Conservation (phyloP, 2,888 invertebrate species). For the Lucinisca nassula region DNA sequence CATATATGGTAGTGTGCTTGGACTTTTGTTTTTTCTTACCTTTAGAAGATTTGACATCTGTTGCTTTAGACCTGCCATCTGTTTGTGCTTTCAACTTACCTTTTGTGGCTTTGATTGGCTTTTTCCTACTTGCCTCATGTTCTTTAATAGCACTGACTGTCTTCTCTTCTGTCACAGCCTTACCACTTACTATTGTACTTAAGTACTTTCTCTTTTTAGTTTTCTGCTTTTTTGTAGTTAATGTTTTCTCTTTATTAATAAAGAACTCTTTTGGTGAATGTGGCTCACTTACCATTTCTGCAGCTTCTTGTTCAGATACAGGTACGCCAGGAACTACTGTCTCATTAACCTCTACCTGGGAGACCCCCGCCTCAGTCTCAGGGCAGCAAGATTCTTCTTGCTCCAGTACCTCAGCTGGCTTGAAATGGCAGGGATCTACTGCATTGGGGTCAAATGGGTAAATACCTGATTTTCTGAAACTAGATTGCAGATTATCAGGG, state of each 20-base stretch:
- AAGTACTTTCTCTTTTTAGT: constrained; percentile 12
- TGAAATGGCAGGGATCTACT: constrained; percentile 20
- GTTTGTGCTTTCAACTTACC: neutral
- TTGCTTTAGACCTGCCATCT: neutral
- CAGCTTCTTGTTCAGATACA: neutral
- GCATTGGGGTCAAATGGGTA: constrained; percentile 47
- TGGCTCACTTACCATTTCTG: neutral
- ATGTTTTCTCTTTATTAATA: neutral
- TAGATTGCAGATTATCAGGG: constrained; percentile 37
- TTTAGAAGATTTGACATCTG: neutral
- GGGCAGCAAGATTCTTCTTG: neutral
- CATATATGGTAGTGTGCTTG: neutral
- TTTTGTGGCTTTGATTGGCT: neutral
- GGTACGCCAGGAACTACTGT: too few relatives aligned
- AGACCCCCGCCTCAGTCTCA: neutral
- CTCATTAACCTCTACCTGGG: neutral
- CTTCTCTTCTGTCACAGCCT: constrained; percentile 17
- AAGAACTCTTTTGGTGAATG: neutral
- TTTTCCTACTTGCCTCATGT: neutral
- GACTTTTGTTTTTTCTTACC: neutral
- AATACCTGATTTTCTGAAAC: constrained; percentile 54
- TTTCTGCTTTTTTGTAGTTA: neutral
- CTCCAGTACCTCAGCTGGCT: neutral
- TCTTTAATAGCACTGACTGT: neutral
- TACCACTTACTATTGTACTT: constrained; percentile 29